phyloP scores from a whole-genome alignment of 2,797 vertebrate genomes.

The Mastacembelus armatus region DNA sequence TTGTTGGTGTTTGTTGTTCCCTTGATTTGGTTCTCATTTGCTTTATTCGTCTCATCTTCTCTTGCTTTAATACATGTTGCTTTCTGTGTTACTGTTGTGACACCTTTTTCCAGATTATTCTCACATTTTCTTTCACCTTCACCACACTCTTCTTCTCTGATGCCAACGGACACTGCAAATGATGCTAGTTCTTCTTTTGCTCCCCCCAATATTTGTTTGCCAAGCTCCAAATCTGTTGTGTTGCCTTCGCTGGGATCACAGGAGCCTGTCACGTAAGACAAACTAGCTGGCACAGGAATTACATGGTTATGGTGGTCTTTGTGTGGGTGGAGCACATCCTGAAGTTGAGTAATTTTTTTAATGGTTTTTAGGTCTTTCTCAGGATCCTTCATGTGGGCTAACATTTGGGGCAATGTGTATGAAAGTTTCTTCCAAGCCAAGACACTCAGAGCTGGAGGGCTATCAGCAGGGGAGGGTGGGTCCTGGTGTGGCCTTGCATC shows the following conservation, averaged over 20 bases:
- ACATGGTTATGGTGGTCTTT: background rate
- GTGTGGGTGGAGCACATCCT: background rate
- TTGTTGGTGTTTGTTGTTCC: background rate
- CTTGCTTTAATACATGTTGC: background rate
- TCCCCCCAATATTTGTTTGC: background rate
- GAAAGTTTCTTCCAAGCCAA: no score
- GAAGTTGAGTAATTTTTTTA: no score
- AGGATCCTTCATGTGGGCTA: background rate
- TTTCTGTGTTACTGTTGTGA: background rate
- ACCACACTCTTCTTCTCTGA: fast-evolving
- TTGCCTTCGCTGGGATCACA: background rate
- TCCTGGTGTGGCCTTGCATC: background rate
- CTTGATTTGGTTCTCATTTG: no score
- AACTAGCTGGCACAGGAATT: background rate
- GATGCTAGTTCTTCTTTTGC: no score
- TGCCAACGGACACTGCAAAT: no score
- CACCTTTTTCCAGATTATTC: background rate
- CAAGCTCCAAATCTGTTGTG: background rate
- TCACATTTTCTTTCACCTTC: background rate
- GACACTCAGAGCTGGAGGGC: background rate
- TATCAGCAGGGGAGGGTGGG: background rate
- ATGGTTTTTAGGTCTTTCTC: background rate
- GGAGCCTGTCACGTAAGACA: background rate
- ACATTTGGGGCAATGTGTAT: no score
- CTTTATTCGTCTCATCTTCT: no score